These are phyloP conservation scores for Sphaerophoria taeniata DNA, from an alignment of 2,888 invertebrate species.

Conservation along the genomic window DNA sequence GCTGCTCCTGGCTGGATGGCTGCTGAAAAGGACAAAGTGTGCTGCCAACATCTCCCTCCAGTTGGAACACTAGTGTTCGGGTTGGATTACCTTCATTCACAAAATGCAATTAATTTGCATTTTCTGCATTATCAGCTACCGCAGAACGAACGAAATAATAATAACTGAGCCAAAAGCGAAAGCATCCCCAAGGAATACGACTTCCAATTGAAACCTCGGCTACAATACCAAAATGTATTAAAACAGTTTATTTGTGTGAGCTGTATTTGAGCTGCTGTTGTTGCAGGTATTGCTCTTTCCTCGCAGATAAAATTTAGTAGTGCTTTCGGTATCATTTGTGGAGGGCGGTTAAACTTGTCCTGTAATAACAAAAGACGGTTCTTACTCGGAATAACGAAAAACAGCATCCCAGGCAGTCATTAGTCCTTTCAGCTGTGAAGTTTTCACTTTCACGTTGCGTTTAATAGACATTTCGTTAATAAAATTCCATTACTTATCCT, in stretches of 20 bases:
- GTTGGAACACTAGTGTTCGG: conserved; percentile 61
- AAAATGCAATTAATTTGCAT: conserved; percentile 74
- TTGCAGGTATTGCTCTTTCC: neutral
- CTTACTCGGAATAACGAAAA: neutral
- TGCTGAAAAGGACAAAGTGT: conserved; percentile 36
- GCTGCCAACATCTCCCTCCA: conserved; percentile 34
- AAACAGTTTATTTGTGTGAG: conserved; percentile 26
- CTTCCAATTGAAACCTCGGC: conserved; percentile 43
- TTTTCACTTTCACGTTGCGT: conserved; percentile 16
- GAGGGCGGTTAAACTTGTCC: neutral
- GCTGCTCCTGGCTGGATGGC: neutral
- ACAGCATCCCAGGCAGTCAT: conserved; percentile 40
- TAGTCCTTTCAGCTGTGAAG: conserved; percentile 31
- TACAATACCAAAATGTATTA: conserved; percentile 43
- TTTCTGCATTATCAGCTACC: conserved; percentile 74
- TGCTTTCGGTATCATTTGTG: conserved; percentile 6
- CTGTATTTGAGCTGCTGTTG: neutral
- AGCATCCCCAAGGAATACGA: conserved; percentile 45
- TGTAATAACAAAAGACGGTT: conserved; percentile 1
- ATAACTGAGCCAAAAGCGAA: conserved; percentile 67
- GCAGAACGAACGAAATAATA: conserved; percentile 74
- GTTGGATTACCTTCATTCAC: conserved; percentile 73
- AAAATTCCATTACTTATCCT: conserved; percentile 73
- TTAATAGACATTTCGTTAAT: conserved; percentile 73
- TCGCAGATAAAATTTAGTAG: conserved; percentile 21